Percentiles rank a stretch among this genome's conserved stretches.
These are phyloP conservation scores for Drosophila ironensis DNA, from an alignment of 1,140 invertebrate species.

Conservation along the genomic window DNA sequence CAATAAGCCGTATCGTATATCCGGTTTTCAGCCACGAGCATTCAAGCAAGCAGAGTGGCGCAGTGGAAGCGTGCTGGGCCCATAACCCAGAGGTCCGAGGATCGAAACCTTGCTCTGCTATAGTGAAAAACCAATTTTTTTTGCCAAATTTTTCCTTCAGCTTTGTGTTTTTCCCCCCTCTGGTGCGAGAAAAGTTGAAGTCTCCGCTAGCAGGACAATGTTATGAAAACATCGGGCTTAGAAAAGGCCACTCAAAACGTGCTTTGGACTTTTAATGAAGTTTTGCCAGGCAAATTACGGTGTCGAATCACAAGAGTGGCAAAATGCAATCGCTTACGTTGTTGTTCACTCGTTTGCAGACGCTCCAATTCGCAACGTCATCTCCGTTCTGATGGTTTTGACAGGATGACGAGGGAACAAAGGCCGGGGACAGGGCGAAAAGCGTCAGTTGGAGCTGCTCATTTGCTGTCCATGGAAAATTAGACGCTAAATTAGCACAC, in stretches of 20 bases:
- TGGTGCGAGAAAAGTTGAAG: no score
- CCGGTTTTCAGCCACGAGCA: no score
- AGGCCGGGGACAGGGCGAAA: constrained; percentile 37
- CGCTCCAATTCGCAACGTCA: constrained; percentile 38
- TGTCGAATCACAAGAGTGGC: constrained; percentile 35
- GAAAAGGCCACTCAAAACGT: neutral
- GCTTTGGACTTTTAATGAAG: constrained; percentile 30
- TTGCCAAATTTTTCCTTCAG: neutral
- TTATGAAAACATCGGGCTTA: neutral
- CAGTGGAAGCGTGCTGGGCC: constrained; percentile 99
- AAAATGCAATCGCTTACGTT: constrained; percentile 58
- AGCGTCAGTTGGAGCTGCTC: constrained; percentile 41
- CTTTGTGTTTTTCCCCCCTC: neutral
- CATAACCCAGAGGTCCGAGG: constrained; percentile 99
- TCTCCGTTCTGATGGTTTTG: constrained; percentile 65
- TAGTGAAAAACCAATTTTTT: neutral
- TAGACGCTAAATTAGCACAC: constrained; percentile 76
- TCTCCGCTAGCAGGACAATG: no score
- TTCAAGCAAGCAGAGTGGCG: constrained; percentile 93
- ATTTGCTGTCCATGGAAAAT: constrained; percentile 70
- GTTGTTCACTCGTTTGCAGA: constrained; percentile 13
- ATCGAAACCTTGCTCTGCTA: constrained; percentile 97
- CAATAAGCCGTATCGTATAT: no score
- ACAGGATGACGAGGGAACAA: constrained; percentile 31
- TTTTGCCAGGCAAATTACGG: constrained; percentile 24